Evolutionary conservation across 2,797 vertebrate species (phyloP), one percentile per base, ranked within the genome.

Genomic region (Echeneis naucrates): DNA sequence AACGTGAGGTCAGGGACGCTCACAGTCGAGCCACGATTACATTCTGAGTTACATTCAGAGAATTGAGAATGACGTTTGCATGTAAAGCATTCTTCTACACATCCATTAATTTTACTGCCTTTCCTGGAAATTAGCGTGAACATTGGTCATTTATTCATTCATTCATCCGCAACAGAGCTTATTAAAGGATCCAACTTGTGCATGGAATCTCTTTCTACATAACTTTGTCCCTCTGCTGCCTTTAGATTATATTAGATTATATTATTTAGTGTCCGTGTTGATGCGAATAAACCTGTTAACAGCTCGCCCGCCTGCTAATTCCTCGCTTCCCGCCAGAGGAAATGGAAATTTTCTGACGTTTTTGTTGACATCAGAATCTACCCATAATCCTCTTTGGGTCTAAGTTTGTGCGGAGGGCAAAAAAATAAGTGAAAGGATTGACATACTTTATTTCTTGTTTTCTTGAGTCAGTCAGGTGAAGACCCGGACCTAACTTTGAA

Each of bases 231-330:
- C 51, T 52, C 33, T 21, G 53, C 45, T 13, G 53, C 23, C 16
- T 45, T 45, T 45, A n/a, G 0, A 2, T 40, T 51, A 7, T 27
- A n/a, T n/a, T n/a, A n/a, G n/a, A n/a, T n/a, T n/a, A n/a, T 56
- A 40, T 38, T 16, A 75, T 73, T 61, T 63, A 63, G 33, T 35
- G 53, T 54, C 47, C 53, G 19, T 2, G 50, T 71, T 62, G 21
- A 80, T 60, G 53, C n/a, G 3, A 62, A 63, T 64, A 84, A 84
- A 82, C 69, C 78, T 62, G 68, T 87, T 68, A 77, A 30, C 32
- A 14, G 53, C 71, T 58, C 64, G 77, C 17, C 13, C 0, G 5
- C 47, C 38, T 9, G 55, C 53, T 61, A 69, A 75, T 64, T 57
- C 74, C 68, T 48, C 12, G 23, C 27, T 38, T 12, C 62, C 65